Conservation (phyloP, 2,888 invertebrate species). For the Lasioglossum lativentre region DNA sequence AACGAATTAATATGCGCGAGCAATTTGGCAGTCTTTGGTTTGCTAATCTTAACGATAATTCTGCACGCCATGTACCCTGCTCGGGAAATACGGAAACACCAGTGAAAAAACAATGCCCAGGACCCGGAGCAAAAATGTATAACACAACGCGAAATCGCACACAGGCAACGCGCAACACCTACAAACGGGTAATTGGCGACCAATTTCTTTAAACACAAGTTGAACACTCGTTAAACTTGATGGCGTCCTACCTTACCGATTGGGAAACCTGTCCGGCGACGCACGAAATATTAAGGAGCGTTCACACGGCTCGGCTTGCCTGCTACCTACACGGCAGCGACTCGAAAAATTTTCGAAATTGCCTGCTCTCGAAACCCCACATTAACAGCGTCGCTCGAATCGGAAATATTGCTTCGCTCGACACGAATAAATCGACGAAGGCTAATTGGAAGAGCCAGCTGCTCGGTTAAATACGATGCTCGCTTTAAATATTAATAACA, state of each 20-base stretch:
- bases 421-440: slow-evolving; percentile 47
- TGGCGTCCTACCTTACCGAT: slow-evolving; percentile 82
- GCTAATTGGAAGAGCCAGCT: slow-evolving; percentile 46
- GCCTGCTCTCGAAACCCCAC: not conserved
- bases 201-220: slow-evolving; percentile 79
- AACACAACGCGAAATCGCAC: slow-evolving; percentile 2
- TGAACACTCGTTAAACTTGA: slow-evolving; percentile 72
- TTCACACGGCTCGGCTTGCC: slow-evolving; percentile 46
- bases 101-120: not conserved
- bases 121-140: slow-evolving; percentile 13
- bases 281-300: slow-evolving; percentile 54
- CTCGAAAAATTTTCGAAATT: slow-evolving; percentile 43
- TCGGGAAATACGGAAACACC: slow-evolving; percentile 45
- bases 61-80: slow-evolving; percentile 41
- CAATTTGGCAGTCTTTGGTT: slow-evolving; percentile 62
- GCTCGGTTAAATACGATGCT: slow-evolving; percentile 22
- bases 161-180: slow-evolving; percentile 50
- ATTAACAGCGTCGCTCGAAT: slow-evolving; percentile 31
- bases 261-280: slow-evolving; percentile 60
- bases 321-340: not conserved
- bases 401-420: not conserved
- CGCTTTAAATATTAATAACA: slow-evolving; percentile 45
- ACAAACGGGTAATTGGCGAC: slow-evolving; percentile 72
- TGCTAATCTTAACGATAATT: slow-evolving; percentile 54
- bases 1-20: slow-evolving; percentile 68